Percentiles rank a stretch among this genome's conserved stretches.
Evolutionary conservation across 2,888 invertebrate genomes (phyloP).

Genomic region (Eristalis tenax): DNA sequence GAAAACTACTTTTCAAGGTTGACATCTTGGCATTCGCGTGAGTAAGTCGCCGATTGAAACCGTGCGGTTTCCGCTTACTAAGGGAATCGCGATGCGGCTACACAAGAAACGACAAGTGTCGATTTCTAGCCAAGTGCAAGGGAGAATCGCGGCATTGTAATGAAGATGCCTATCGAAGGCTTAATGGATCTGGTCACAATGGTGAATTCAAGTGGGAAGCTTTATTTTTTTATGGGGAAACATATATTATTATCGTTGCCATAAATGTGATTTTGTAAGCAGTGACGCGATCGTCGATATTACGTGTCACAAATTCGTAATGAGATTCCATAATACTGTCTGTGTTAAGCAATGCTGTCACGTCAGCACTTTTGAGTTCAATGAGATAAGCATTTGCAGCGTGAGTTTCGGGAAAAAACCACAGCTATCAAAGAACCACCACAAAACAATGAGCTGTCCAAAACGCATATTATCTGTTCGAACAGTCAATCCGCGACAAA

Average conservation of each 20-base stretch:
- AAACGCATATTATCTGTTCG: no score
- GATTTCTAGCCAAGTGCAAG: slow-evolving; percentile 44
- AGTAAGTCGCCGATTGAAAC: slow-evolving; percentile 35
- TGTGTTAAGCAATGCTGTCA: no score
- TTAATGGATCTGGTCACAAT: neutral
- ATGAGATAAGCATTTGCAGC: no score
- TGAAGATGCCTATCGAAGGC: slow-evolving; percentile 18
- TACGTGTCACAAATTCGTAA: no score
- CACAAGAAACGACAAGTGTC: neutral
- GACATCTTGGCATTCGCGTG: slow-evolving; percentile 34
- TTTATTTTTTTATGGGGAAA: neutral
- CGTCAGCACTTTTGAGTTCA: no score
- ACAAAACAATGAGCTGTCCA: no score
- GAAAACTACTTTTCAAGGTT: slow-evolving; percentile 52
- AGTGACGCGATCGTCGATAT: no score
- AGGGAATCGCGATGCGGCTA: slow-evolving; percentile 5
- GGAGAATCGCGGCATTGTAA: slow-evolving; percentile 25
- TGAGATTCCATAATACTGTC: no score
- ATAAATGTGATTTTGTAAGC: no score
- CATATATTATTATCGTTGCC: neutral
- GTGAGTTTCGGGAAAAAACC: no score
- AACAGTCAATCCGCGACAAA: no score
- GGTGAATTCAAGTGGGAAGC: slow-evolving; percentile 4
- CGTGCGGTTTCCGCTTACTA: slow-evolving; percentile 51
- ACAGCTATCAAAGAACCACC: no score